phyloP scores from a whole-genome alignment of 2,113 vertebrate genomes.

The Hemiprocne comata region DNA sequence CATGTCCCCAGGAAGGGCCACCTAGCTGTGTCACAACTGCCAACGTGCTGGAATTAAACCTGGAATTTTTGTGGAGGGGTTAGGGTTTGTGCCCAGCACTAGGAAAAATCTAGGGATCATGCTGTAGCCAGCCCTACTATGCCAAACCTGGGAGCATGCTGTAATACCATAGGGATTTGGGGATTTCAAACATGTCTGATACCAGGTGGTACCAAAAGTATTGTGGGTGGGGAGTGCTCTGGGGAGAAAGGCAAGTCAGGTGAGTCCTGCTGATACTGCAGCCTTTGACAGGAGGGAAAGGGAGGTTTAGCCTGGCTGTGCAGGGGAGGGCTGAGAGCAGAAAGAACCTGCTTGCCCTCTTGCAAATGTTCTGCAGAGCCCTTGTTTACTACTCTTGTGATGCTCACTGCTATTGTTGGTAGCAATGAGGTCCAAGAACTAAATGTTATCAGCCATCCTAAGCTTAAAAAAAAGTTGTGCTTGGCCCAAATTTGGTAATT shows the following conservation, averaged over 20 bases:
- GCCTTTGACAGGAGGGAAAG: neutral
- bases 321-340: neutral
- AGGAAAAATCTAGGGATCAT: neutral
- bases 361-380: neutral
- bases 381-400: neutral
- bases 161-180: neutral
- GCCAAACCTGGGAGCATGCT: neutral
- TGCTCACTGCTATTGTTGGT: neutral
- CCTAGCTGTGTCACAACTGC: neutral
- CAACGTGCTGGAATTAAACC: neutral
- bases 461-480: neutral
- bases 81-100: neutral
- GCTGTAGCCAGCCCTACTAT: neutral
- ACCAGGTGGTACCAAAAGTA: neutral
- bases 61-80: neutral
- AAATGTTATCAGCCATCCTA: neutral
- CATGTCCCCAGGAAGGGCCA: neutral
- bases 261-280: neutral
- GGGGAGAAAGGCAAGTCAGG: neutral
- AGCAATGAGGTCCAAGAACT: neutral
- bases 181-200: neutral
- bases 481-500: neutral
- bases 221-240: neutral
- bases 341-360: neutral
- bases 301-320: neutral